These are phyloP conservation scores for Lateolabrax maculatus DNA, from an alignment of 2,797 vertebrate genomes.

Conservation along the genomic window DNA sequence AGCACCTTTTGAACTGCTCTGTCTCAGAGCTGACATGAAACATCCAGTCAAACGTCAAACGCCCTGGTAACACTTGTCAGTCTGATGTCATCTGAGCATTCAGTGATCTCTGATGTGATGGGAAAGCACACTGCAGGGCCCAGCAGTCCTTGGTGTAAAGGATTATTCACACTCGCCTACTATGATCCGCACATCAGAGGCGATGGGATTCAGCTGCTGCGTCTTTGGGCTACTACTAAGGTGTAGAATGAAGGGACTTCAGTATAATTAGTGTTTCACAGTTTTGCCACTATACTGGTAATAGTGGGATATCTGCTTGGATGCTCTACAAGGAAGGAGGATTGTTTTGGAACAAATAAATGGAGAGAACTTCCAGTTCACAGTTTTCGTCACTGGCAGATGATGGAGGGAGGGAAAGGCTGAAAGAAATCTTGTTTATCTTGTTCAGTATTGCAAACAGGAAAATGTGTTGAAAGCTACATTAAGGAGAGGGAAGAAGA, in stretches of 20 bases:
- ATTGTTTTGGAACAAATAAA: not conserved
- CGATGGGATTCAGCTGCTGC: conserved; percentile 11
- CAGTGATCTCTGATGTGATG: conserved; percentile 52
- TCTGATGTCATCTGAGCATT: conserved; percentile 63
- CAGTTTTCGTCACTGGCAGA: not conserved
- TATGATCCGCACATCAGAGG: conserved; percentile 44
- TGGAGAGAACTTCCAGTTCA: not conserved
- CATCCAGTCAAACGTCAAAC: conserved; percentile 65
- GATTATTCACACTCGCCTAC: conserved; percentile 44
- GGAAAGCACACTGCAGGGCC: conserved; percentile 46
- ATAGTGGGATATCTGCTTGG: not conserved
- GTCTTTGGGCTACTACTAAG: conserved; percentile 9
- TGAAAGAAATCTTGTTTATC: not conserved
- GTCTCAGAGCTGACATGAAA: conserved; percentile 68
- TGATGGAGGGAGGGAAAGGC: not conserved
- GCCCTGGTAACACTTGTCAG: conserved; percentile 69
- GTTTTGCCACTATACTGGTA: not conserved
- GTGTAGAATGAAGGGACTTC: too few species aligned
- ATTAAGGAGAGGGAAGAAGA: not conserved
- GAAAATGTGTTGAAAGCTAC: too few species aligned
- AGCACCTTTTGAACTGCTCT: conserved; percentile 59
- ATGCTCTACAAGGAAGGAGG: not conserved
- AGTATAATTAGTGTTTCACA: not conserved
- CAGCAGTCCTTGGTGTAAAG: conserved; percentile 31
- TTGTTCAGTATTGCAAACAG: not conserved